Percentiles rank a stretch among this genome's conserved stretches.
Evolutionary conservation across 2,797 vertebrate species (phyloP).

Genomic region (Zalophus californianus): DNA sequence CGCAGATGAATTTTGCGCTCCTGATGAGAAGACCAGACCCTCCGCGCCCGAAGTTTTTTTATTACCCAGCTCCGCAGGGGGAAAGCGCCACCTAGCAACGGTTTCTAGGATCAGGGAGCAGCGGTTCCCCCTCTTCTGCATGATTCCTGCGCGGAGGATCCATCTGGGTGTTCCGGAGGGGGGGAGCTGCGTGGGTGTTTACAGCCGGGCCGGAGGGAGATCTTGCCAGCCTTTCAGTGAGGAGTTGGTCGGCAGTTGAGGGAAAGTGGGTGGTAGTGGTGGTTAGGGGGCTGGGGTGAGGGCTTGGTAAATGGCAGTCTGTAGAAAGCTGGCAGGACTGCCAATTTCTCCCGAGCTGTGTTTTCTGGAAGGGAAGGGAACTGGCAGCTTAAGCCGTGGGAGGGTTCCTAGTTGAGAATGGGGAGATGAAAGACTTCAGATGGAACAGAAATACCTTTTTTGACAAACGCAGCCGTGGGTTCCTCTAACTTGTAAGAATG

Average conservation of each 20-base stretch:
- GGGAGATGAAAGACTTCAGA: neutral
- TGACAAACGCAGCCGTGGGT: conserved; percentile 7
- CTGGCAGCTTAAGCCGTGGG: conserved; percentile 57
- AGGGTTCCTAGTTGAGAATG: conserved; percentile 47
- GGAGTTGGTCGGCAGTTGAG: conserved; percentile 43
- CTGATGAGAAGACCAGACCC: conserved; percentile 42
- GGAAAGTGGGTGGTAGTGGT: conserved; percentile 66
- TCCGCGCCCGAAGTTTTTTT: conserved; percentile 60
- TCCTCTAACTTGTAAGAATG: neutral
- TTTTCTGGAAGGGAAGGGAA: conserved; percentile 65
- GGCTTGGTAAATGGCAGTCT: conserved; percentile 53
- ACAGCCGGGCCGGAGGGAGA: conserved; percentile 62
- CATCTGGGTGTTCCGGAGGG: conserved; percentile 71
- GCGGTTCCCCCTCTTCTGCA: conserved; percentile 52
- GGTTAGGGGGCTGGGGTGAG: neutral
- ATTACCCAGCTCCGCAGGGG: conserved; percentile 36
- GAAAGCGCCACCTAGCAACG: conserved; percentile 83
- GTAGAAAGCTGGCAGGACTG: conserved; percentile 59
- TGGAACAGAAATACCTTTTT: conserved; percentile 38
- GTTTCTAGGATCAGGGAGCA: conserved; percentile 72
- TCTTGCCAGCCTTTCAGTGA: conserved; percentile 65
- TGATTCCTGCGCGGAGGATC: conserved; percentile 63
- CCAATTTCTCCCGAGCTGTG: conserved; percentile 52
- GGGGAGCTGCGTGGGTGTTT: conserved; percentile 75
- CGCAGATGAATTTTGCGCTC: conserved; percentile 21